Conservation (phyloP, 2,797 vertebrate species). For the Helostoma temminkii region DNA sequence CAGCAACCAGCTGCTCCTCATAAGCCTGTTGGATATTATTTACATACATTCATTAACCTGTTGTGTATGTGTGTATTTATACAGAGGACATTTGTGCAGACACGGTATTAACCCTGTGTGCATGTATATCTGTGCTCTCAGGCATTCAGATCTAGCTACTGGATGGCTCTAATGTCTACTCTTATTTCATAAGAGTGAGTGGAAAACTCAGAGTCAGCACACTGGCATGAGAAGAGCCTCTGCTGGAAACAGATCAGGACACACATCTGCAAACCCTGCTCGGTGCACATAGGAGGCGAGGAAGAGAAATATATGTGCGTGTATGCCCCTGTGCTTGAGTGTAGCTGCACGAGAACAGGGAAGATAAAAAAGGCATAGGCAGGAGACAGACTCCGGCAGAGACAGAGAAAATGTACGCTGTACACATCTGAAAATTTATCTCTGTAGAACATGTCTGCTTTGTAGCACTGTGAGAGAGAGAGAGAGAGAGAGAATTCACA, state of each 20-base stretch:
- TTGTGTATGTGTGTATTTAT: constrained; percentile 4
- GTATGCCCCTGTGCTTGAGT: constrained; percentile 2
- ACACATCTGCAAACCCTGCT: constrained; percentile 78
- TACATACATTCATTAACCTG: constrained; percentile 24
- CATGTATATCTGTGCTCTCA: constrained; percentile 40
- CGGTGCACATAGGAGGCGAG: constrained; percentile 20
- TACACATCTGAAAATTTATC: constrained; percentile 43
- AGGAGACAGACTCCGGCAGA: constrained; percentile 5
- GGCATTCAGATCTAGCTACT: constrained; percentile 68
- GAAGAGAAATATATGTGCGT: constrained; percentile 14
- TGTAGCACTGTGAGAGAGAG: constrained; percentile 13
- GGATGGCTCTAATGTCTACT: constrained; percentile 77
- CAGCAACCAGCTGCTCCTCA: constrained; percentile 29
- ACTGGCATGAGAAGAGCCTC: constrained; percentile 73
- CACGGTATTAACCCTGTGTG: constrained; percentile 28
- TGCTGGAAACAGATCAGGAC: constrained; percentile 77
- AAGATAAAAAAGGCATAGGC: constrained; percentile 18
- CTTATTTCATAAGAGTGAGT: constrained; percentile 83
- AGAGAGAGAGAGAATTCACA: background rate
- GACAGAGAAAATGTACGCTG: background rate
- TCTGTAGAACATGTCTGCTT: constrained; percentile 40
- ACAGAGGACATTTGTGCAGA: background rate
- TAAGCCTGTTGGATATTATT: constrained; percentile 23
- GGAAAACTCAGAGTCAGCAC: constrained; percentile 86
- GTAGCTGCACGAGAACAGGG: constrained; percentile 12